Evolutionary conservation across 2,888 invertebrate species (phyloP), one percentile per base, ranked within the genome.

Genomic region (Xestobium rufovillosum): DNA sequence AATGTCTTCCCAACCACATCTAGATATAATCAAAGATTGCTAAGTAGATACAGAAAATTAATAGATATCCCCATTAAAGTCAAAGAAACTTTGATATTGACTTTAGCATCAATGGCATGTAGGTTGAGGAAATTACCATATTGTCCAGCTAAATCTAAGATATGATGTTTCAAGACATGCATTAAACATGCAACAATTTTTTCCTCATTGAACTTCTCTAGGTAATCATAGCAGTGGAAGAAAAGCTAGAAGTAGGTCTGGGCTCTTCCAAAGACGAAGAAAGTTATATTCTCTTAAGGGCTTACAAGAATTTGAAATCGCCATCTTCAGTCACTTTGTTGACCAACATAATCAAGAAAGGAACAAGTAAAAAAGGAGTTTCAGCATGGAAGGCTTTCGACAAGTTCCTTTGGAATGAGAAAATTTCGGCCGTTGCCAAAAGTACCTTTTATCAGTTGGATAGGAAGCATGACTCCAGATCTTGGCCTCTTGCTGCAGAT

Each of bases 401-500:
- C 0, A 45, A 58, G 1, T 48, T 55, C 2, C 49, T 54, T 16
- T 68, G 67, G 67, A 54, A 57, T 31, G 35, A 48, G 2, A 48
- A 61, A 14, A 66, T 78, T 14, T 64, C 73, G 19, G 59, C 53
- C 33, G 53, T 60, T 1, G 75, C 76, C 1, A 59, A 67, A n/a
- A 66, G 63, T 32, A 71, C 79, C 2, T 78, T 79, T 50, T 76
- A 73, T 48, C 78, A 81, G 56, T 52, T 71, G 2, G 68, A 66
- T 11, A 69, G 68, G 14, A 67, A 64, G 41, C 70, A 76, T 54
- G 83, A 83, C 55, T 79, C 80, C 16, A 83, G 81, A 43, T 73
- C 79, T 0, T 68, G 86, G 50, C 78, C 79, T 1, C 50, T 82
- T 34, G 82, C 86, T 0, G 58, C 79, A n/a, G 82, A 85, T 50